These are phyloP conservation scores for Corythaeola cristata DNA, from an alignment of 2,113 vertebrate genomes.

Conservation along the genomic window DNA sequence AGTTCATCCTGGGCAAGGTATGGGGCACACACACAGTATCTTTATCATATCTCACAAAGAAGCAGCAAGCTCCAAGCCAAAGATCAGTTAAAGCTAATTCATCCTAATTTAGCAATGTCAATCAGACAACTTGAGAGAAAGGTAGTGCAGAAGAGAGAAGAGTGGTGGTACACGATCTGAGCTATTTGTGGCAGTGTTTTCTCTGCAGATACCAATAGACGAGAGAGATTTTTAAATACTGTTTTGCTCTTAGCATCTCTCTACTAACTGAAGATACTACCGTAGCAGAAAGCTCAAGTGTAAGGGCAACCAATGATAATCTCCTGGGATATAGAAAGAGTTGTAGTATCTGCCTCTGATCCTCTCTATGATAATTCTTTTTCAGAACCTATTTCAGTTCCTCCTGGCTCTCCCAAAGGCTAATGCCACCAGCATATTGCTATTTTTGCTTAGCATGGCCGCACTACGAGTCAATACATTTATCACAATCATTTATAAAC, in stretches of 20 bases:
- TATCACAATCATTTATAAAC: conserved; percentile 58
- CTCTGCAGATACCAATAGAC: neutral
- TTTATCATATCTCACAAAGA: neutral
- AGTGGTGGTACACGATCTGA: neutral
- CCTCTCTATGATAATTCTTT: conserved; percentile 20
- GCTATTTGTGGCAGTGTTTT: neutral
- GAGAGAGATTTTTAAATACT: neutral
- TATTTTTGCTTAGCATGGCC: conserved; percentile 54
- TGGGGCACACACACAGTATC: neutral
- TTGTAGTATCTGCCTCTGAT: neutral
- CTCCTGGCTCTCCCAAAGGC: conserved; percentile 64
- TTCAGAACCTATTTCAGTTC: conserved; percentile 69
- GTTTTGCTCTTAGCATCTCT: neutral
- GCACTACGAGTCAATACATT: conserved; percentile 48
- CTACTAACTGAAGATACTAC: neutral
- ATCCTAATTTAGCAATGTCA: neutral
- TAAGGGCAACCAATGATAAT: neutral
- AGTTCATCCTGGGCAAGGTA: neutral
- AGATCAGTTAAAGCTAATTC: neutral
- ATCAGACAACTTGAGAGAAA: neutral
- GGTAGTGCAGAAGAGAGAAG: neutral
- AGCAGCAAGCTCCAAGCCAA: neutral
- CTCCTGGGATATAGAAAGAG: neutral
- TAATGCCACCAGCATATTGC: conserved; percentile 72
- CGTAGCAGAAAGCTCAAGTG: neutral